Evolutionary conservation across 2,113 vertebrate genomes (phyloP).

Genomic region (Upupa epops): DNA sequence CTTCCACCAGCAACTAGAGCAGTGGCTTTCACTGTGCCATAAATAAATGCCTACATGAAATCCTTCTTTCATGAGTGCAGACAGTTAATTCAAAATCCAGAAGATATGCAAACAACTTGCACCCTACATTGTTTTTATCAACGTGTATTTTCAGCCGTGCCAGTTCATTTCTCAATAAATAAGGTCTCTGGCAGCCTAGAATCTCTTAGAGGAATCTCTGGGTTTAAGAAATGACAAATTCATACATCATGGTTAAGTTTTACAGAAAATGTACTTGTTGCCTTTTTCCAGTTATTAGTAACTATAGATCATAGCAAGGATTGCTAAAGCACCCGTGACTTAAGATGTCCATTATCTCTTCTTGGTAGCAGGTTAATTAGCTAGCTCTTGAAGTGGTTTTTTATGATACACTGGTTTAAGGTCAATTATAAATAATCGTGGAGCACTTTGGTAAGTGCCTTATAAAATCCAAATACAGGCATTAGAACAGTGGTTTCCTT

Average conservation of each 20-base stretch:
- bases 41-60: neutral
- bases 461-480: neutral
- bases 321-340: neutral
- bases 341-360: neutral
- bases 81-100: neutral
- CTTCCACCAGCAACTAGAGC: neutral
- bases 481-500: neutral
- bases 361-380: neutral
- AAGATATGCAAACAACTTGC: neutral
- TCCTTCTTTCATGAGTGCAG: neutral
- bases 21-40: neutral
- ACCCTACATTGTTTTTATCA: neutral
- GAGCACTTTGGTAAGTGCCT: neutral
- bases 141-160: neutral
- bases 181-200: neutral
- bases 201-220: neutral
- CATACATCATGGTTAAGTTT: neutral
- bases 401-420: neutral
- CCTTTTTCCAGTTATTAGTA: neutral
- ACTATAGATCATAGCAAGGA: neutral
- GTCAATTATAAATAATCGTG: neutral
- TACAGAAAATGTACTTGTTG: neutral
- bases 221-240: neutral
- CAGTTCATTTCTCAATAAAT: neutral
- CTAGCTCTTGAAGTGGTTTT: neutral